Percentiles rank a stretch among this genome's conserved stretches.
Conservation (phyloP, 2,113 vertebrate genomes). For the Periophthalmodon schlosseri region DNA sequence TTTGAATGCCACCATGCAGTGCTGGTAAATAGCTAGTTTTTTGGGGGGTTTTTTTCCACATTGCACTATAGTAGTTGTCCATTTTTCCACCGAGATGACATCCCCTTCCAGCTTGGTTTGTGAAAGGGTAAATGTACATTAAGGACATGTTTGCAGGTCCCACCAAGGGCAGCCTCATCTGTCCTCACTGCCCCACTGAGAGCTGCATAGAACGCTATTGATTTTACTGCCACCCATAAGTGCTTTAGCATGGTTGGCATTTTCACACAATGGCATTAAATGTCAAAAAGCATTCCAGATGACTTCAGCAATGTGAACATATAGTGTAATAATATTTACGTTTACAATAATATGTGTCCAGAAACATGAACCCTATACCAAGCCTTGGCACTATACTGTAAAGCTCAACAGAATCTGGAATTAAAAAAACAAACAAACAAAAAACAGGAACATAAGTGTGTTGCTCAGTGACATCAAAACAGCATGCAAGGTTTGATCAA, state of each 20-base stretch:
- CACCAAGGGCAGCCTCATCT: background rate
- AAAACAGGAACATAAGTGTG: background rate
- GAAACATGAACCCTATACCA: background rate
- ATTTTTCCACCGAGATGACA: background rate
- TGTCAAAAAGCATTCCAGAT: background rate
- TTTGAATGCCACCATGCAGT: background rate
- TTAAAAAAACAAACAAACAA: too few species aligned
- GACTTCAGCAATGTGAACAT: background rate
- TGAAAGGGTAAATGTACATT: background rate
- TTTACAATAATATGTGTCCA: background rate
- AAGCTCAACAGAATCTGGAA: too few species aligned
- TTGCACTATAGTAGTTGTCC: background rate
- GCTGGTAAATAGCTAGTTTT: background rate
- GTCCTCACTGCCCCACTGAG: background rate
- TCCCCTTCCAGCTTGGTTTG: background rate
- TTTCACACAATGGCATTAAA: slow-evolving; percentile 9
- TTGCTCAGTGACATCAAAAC: background rate
- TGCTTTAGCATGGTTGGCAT: slow-evolving; percentile 5
- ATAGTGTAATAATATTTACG: background rate
- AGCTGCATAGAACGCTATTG: background rate
- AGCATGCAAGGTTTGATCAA: background rate
- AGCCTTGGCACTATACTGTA: too few species aligned
- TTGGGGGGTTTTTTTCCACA: background rate
- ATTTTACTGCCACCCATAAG: slow-evolving; percentile 7
- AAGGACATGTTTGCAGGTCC: background rate